These are phyloP conservation scores for Anorthoa munda DNA, from an alignment of 2,888 invertebrate genomes.

Conservation along the genomic window DNA sequence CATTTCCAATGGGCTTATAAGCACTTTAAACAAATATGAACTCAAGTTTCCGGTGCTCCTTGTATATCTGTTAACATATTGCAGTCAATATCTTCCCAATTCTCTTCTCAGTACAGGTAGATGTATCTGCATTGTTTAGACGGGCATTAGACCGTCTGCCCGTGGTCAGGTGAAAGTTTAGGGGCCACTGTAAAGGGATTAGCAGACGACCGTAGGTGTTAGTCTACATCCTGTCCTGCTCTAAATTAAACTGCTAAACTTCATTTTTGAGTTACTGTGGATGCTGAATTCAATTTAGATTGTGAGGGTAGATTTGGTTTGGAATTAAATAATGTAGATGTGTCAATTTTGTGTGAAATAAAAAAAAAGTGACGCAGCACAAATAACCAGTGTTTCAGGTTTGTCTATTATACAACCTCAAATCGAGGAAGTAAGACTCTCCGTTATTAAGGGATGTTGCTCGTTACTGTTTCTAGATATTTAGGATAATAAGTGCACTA, in stretches of 20 bases:
- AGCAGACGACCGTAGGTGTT: conserved; percentile 75
- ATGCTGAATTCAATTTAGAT: conserved; percentile 46
- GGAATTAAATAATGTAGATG: not conserved
- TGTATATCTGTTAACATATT: conserved; percentile 1
- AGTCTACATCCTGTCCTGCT: conserved; percentile 68
- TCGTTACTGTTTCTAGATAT: too few relatives aligned
- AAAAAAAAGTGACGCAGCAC: too few relatives aligned
- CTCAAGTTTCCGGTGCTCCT: too few relatives aligned
- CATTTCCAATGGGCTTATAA: too few relatives aligned
- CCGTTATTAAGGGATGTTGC: too few relatives aligned
- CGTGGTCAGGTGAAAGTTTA: conserved; percentile 83
- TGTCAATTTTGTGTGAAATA: too few relatives aligned
- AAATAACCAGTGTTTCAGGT: too few relatives aligned
- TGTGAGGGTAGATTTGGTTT: conserved; percentile 13
- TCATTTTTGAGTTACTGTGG: conserved; percentile 64
- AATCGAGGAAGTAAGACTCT: too few relatives aligned
- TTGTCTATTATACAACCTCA: too few relatives aligned
- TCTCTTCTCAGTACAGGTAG: conserved; percentile 13
- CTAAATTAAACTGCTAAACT: conserved; percentile 68
- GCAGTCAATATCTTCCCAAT: not conserved
- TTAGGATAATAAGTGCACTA: too few relatives aligned
- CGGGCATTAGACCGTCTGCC: conserved; percentile 79
- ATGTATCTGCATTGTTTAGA: conserved; percentile 73
- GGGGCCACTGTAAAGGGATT: conserved; percentile 78
- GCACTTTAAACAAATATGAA: too few relatives aligned